Conservation (phyloP, 2,797 vertebrate species). For the Clamator glandarius region DNA sequence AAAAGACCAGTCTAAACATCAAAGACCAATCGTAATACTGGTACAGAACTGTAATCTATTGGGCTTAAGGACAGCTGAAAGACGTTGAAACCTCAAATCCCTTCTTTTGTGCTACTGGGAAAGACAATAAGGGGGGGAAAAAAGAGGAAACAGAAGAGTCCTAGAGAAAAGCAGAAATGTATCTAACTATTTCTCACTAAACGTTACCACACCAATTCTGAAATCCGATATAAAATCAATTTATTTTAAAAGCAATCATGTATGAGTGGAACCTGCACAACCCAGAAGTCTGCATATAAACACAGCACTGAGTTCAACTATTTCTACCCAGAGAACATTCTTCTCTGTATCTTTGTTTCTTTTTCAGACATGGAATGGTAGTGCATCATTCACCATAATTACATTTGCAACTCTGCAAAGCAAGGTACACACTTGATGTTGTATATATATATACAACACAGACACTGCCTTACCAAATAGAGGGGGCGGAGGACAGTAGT, state of each 20-base stretch:
- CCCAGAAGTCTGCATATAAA: background rate
- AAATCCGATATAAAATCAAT: background rate
- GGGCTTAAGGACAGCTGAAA: background rate
- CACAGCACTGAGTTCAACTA: background rate
- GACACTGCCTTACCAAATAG: background rate
- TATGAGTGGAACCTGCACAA: background rate
- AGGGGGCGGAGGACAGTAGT: too few relatives aligned
- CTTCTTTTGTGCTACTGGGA: background rate
- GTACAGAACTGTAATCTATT: background rate
- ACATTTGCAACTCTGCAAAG: background rate
- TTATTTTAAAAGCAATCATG: background rate
- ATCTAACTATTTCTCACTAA: background rate
- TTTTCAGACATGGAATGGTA: background rate
- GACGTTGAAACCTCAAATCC: background rate
- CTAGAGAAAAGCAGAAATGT: background rate
- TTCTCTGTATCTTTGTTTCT: background rate
- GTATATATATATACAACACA: too few relatives aligned
- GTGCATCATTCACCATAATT: background rate
- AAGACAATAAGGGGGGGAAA: background rate
- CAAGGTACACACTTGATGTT: background rate
- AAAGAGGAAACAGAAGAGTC: background rate
- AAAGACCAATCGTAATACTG: background rate
- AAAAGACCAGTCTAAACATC: background rate
- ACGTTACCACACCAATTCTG: background rate
- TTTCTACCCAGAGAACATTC: background rate